A percentile compares a stretch with the other conserved stretches of the same genome.
These are phyloP conservation scores for Todus mexicanus DNA, from an alignment of 2,797 vertebrate species.

Conservation along the genomic window DNA sequence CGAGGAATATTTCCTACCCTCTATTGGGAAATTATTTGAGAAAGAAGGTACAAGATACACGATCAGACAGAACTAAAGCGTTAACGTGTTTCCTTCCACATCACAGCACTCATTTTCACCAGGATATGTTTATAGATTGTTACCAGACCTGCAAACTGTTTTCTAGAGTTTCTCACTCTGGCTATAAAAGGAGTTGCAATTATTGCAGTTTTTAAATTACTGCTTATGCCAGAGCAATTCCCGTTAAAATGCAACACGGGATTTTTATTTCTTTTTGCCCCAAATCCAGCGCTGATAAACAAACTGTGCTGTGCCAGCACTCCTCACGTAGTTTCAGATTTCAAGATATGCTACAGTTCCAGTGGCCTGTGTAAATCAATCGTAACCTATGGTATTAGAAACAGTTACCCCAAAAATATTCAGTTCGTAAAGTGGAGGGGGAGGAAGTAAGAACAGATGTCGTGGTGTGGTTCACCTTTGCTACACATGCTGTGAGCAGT, in stretches of 20 bases:
- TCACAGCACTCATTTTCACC: background rate
- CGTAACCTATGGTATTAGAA: conserved; percentile 10
- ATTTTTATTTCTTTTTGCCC: background rate
- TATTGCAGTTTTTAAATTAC: conserved; percentile 13
- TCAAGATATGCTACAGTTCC: conserved; percentile 22
- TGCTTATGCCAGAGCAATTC: background rate
- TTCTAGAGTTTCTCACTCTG: background rate
- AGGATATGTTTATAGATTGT: background rate
- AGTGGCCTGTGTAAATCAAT: conserved; percentile 33
- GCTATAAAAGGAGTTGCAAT: conserved; percentile 15
- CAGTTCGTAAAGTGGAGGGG: background rate
- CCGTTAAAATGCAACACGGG: background rate
- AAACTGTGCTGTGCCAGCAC: conserved; percentile 32
- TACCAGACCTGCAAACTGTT: conserved; percentile 20
- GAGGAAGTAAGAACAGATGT: background rate
- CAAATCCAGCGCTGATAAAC: background rate
- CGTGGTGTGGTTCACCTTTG: background rate
- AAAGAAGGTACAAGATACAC: background rate
- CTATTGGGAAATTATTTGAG: background rate
- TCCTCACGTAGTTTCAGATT: conserved; percentile 22
- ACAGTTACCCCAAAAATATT: conserved; percentile 7
- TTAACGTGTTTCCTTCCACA: background rate
- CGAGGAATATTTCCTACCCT: background rate
- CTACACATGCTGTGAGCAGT: background rate
- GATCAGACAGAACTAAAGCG: background rate